phyloP scores from a whole-genome alignment of 2,888 invertebrate species.

The Drosophila kambysellisi region DNA sequence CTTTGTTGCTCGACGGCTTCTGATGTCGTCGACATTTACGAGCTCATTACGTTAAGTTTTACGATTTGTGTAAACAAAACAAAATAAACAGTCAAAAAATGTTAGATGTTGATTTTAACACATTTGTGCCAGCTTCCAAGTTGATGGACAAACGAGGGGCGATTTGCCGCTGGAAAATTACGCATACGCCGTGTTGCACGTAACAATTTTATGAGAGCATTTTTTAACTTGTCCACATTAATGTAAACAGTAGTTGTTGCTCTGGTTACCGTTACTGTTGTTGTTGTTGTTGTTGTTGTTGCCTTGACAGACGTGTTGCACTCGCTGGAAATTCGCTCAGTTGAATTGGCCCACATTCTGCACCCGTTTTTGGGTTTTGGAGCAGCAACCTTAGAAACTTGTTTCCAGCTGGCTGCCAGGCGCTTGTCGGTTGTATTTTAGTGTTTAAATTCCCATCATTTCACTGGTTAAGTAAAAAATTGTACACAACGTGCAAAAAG shows the following conservation, averaged over 20 bases:
- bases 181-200: slow-evolving; percentile 66
- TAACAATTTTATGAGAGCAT: slow-evolving; percentile 17
- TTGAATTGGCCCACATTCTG: slow-evolving; percentile 62
- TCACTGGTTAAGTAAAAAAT: slow-evolving; percentile 8
- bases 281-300: slow-evolving; percentile 22
- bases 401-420: slow-evolving; percentile 40
- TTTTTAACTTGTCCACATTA: slow-evolving; percentile 39
- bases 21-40: slow-evolving; percentile 53
- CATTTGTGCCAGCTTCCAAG: slow-evolving; percentile 21
- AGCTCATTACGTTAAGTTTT: slow-evolving; percentile 69
- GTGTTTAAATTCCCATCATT: slow-evolving; percentile 29
- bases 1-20: slow-evolving; percentile 14
- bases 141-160: slow-evolving; percentile 34
- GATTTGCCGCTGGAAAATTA: slow-evolving; percentile 48
- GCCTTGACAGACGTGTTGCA: slow-evolving; percentile 53
- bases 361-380: slow-evolving; percentile 16
- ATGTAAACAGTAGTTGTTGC: slow-evolving; percentile 31
- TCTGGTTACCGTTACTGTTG: slow-evolving; percentile 9
- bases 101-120: slow-evolving; percentile 38
- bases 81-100: slow-evolving; percentile 41
- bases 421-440: slow-evolving; percentile 41
- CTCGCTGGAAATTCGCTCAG: slow-evolving; percentile 53
- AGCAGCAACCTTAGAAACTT: slow-evolving; percentile 28
- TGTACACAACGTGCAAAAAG: slow-evolving; percentile 1
- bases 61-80: slow-evolving; percentile 44